Conservation (phyloP, 2,113 vertebrate species). For the Anhinga rufa region DNA sequence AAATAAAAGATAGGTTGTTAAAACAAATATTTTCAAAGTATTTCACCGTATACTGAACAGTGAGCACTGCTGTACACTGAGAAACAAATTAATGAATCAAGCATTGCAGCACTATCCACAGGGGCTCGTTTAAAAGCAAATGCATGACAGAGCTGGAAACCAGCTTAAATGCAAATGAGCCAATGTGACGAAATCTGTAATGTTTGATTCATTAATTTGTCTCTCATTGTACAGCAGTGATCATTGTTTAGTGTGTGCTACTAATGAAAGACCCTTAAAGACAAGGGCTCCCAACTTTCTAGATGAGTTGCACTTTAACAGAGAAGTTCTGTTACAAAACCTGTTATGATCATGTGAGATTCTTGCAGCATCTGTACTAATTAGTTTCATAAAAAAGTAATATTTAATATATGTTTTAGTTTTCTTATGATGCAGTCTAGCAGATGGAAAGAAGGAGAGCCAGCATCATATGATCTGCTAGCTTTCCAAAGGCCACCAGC, state of each 20-base stretch:
- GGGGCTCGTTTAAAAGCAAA: constrained; percentile 63
- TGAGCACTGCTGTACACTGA: constrained; percentile 34
- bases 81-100: constrained; percentile 64
- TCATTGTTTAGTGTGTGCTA: constrained; percentile 43
- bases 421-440: constrained; percentile 9
- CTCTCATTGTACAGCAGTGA: constrained; percentile 50
- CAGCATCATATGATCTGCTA: constrained; percentile 2
- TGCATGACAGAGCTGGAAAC: constrained; percentile 62
- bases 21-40: constrained; percentile 50
- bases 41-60: constrained; percentile 17
- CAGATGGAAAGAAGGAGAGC: constrained; percentile 57
- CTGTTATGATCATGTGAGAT: background rate
- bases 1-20: constrained; percentile 27
- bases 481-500: constrained; percentile 47
- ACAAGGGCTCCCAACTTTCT: background rate
- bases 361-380: background rate
- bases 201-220: constrained; percentile 68
- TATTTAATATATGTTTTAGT: background rate
- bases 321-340: background rate
- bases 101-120: constrained; percentile 57
- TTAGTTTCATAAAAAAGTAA: background rate
- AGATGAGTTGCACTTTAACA: background rate
- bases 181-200: constrained; percentile 59
- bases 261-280: constrained; percentile 39
- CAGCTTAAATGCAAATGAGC: constrained; percentile 57